Conservation (phyloP, 2,797 vertebrate genomes). For the Microctenopoma stevenorrisi region DNA sequence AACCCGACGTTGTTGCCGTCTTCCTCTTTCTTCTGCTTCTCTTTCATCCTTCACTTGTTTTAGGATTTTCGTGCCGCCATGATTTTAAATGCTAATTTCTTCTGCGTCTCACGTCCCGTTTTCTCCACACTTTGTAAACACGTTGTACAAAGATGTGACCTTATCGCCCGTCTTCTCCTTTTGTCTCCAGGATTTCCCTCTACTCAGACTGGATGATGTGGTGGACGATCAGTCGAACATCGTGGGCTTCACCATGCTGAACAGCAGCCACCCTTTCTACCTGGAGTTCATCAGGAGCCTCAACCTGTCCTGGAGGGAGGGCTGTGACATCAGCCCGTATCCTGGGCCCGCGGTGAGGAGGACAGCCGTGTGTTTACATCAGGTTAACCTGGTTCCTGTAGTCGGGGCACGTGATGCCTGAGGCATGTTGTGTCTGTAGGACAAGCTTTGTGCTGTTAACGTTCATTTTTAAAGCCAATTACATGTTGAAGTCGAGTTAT, state of each 20-base stretch:
- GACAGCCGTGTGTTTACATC: no score
- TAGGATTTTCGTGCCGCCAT: background rate
- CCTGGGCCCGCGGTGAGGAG: slow-evolving; percentile 70
- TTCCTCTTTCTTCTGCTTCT: background rate
- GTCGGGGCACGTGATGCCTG: no score
- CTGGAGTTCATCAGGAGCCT: slow-evolving; percentile 88
- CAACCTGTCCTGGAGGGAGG: slow-evolving; percentile 90
- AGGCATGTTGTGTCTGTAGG: no score
- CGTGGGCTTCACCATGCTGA: slow-evolving; percentile 92
- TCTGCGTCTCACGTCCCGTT: background rate
- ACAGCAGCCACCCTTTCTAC: slow-evolving; percentile 87
- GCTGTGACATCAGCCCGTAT: slow-evolving; percentile 79
- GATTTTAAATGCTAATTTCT: background rate
- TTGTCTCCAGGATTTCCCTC: slow-evolving; percentile 88
- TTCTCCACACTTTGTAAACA: background rate
- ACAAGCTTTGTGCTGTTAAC: background rate
- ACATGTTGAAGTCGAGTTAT: no score
- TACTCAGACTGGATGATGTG: slow-evolving; percentile 86
- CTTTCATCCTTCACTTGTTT: slow-evolving; percentile 5
- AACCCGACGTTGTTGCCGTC: slow-evolving; percentile 14
- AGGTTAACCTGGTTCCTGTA: no score
- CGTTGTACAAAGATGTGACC: background rate
- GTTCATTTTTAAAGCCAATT: background rate
- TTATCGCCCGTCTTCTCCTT: background rate
- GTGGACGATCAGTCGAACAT: slow-evolving; percentile 88